Evolutionary conservation across 2,113 vertebrate species (phyloP).

Genomic region (Psittacula cyanocephala): DNA sequence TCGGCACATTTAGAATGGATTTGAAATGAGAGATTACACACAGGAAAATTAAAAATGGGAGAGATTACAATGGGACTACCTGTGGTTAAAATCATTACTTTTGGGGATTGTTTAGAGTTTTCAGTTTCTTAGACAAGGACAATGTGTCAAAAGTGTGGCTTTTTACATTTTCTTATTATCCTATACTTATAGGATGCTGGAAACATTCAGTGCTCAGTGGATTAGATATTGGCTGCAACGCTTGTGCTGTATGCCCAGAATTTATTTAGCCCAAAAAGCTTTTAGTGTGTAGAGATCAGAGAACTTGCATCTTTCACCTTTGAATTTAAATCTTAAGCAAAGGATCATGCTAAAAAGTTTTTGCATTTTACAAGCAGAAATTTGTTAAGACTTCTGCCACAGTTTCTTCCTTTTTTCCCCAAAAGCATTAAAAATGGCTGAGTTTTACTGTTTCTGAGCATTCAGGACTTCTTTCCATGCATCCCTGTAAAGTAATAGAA

Average conservation of each 20-base stretch:
- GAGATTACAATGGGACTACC: neutral
- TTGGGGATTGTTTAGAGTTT: neutral
- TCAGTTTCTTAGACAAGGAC: neutral
- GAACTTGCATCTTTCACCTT: neutral
- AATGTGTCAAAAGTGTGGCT: neutral
- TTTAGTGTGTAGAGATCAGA: neutral
- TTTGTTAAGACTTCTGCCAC: neutral
- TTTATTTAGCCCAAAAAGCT: neutral
- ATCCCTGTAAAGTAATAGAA: neutral
- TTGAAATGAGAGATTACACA: neutral
- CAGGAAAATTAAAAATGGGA: neutral
- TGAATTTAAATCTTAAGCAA: neutral
- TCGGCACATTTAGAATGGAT: neutral
- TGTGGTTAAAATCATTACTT: neutral
- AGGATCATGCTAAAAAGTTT: neutral
- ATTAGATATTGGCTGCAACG: neutral
- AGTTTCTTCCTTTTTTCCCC: neutral
- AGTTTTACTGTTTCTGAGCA: neutral
- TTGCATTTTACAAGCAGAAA: neutral
- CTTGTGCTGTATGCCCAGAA: neutral
- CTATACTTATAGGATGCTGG: neutral
- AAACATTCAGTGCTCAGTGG: neutral
- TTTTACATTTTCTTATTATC: neutral
- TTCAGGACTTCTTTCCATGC: neutral
- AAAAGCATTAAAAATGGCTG: neutral